A percentile compares a stretch with the other conserved stretches of the same genome.
phyloP scores from a whole-genome alignment of 2,797 vertebrate genomes.

The Hyperoplus immaculatus region DNA sequence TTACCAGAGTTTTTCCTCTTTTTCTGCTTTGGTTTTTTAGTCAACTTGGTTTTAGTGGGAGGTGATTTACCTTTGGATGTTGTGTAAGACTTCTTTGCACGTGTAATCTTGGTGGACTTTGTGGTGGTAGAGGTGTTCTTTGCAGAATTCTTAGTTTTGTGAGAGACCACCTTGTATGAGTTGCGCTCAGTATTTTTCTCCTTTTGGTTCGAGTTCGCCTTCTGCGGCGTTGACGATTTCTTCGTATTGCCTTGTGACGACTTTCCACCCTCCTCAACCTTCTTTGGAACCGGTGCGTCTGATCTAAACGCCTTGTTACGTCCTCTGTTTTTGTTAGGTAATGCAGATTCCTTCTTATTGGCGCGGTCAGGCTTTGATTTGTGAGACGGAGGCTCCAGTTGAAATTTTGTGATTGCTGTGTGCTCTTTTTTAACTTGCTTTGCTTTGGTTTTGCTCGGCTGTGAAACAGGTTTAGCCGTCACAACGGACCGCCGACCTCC shows the following conservation, averaged over 20 bases:
- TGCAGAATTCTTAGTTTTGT: conserved; percentile 31
- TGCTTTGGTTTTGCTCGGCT: conserved; percentile 47
- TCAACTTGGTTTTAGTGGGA: conserved; percentile 39
- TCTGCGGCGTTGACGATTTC: conserved; percentile 33
- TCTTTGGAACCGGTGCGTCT: conserved; percentile 50
- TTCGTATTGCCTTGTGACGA: conserved; percentile 27
- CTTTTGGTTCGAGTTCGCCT: conserved; percentile 28
- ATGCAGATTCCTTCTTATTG: conserved; percentile 46
- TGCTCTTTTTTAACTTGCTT: conserved; percentile 49
- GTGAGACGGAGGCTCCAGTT: conserved; percentile 79
- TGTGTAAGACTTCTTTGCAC: conserved; percentile 25
- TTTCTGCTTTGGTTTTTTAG: conserved; percentile 48
- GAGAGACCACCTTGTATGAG: conserved; percentile 42
- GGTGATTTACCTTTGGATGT: conserved; percentile 45
- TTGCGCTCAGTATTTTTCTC: conserved; percentile 30
- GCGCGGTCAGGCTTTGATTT: conserved; percentile 47
- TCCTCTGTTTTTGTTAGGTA: conserved; percentile 23
- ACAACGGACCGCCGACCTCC: conserved; percentile 32
- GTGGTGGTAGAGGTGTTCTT: conserved; percentile 17
- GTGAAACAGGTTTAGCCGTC: conserved; percentile 50
- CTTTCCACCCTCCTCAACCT: conserved; percentile 13
- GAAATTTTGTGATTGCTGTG: conserved; percentile 72
- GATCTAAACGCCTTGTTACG: conserved; percentile 47
- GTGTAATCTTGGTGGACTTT: conserved; percentile 39
- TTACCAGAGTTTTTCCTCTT: conserved; percentile 42